Conservation (phyloP, 2,113 vertebrate genomes). For the Phodopus roborovskii region DNA sequence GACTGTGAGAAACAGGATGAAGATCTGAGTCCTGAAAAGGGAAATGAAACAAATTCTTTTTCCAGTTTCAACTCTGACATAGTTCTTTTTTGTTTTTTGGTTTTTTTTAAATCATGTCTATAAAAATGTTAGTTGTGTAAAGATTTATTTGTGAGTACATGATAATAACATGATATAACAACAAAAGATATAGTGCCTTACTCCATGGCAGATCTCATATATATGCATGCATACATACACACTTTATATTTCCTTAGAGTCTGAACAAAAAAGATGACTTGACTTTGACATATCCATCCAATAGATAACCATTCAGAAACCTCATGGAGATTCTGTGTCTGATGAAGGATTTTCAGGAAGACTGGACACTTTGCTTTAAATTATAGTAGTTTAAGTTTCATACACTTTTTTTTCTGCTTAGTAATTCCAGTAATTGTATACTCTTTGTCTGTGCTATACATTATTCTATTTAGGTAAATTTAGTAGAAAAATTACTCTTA, state of each 20-base stretch:
- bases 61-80: not conserved
- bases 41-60: not conserved
- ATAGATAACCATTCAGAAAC: constrained; percentile 40
- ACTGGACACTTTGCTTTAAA: constrained; percentile 53
- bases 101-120: not conserved
- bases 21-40: not conserved
- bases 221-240: not conserved
- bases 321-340: not conserved
- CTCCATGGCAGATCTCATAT: not conserved
- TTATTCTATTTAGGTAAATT: constrained; percentile 58
- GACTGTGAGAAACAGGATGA: not conserved
- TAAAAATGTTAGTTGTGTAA: not conserved
- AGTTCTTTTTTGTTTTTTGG: not conserved
- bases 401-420: constrained; percentile 30
- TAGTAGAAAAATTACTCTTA: constrained; percentile 32
- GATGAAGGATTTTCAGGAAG: constrained; percentile 61
- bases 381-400: constrained; percentile 70
- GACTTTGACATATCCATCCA: constrained; percentile 42
- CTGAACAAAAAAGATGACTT: constrained; percentile 64
- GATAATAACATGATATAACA: not conserved
- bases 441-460: constrained; percentile 45
- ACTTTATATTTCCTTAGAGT: constrained; percentile 49
- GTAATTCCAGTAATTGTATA: constrained; percentile 38
- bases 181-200: constrained; percentile 27
- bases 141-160: not conserved